phyloP scores from a whole-genome alignment of 2,113 vertebrate genomes.

The Microtus pennsylvanicus region DNA sequence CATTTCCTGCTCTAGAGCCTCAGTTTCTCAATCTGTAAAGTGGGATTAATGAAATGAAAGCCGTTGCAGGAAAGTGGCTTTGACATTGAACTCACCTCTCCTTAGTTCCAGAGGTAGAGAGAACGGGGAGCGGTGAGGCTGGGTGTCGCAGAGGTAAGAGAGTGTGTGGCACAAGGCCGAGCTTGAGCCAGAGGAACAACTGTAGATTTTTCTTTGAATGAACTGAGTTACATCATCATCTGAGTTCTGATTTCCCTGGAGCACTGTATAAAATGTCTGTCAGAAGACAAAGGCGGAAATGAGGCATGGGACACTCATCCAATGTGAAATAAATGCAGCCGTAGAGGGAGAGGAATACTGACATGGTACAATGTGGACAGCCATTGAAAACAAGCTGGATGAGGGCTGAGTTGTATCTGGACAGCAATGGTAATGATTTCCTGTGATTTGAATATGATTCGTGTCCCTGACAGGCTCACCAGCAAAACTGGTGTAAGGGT shows the following conservation, averaged over 20 bases:
- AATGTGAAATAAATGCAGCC: neutral
- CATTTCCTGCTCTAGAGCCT: neutral
- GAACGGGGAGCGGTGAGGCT: neutral
- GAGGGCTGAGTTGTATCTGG: neutral
- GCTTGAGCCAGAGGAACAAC: neutral
- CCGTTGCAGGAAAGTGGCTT: rapidly evolving
- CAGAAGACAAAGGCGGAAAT: neutral
- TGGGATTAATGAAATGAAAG: too few relatives aligned
- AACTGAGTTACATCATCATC: neutral
- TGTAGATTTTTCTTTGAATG: neutral
- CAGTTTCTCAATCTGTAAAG: neutral
- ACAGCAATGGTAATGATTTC: neutral
- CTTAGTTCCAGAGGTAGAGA: neutral
- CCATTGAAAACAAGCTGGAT: too few relatives aligned
- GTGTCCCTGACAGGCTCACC: too few relatives aligned
- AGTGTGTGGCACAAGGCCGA: neutral
- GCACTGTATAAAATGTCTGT: neutral
- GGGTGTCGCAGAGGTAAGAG: neutral
- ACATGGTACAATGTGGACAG: rapidly evolving
- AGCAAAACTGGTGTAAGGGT: neutral
- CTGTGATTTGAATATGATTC: neutral
- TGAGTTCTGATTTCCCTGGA: neutral
- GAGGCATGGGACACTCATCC: neutral
- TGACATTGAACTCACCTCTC: neutral
- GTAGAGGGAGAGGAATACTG: neutral